Conservation (phyloP, 2,888 invertebrate species). For the Microctonus hyperodae region DNA sequence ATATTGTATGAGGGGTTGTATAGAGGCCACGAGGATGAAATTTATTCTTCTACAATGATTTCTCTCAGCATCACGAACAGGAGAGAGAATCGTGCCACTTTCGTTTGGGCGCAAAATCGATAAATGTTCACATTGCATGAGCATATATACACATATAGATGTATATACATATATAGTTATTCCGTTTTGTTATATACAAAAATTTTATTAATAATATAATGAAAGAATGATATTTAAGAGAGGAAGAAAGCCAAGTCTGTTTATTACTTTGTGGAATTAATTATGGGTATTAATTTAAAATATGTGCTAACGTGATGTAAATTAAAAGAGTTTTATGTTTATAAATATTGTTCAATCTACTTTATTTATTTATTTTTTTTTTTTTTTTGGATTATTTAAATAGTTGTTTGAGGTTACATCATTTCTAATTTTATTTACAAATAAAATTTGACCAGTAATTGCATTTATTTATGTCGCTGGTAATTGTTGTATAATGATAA, state of each 20-base stretch:
- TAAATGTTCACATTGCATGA: constrained; percentile 41
- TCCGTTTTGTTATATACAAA: constrained; percentile 14
- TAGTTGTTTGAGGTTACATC: neutral
- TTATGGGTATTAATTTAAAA: neutral
- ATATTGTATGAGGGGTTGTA: neutral
- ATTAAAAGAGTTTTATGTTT: neutral
- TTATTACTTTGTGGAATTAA: neutral
- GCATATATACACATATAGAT: neutral
- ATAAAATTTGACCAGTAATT: neutral
- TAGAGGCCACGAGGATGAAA: constrained; percentile 23
- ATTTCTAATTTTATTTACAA: neutral
- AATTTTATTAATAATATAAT: no score
- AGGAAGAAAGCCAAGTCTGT: neutral
- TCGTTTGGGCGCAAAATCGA: constrained; percentile 51
- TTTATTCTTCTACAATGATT: constrained; percentile 26
- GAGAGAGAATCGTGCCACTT: constrained; percentile 43
- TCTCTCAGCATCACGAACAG: constrained; percentile 33
- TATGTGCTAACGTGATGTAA: neutral
- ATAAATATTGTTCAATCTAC: no score
- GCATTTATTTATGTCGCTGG: neutral
- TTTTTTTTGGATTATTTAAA: neutral
- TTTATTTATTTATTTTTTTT: neutral
- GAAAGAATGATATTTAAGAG: constrained; percentile 33
- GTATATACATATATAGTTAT: no score
- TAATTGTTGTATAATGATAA: neutral